Base-by-base conservation (phyloP, 2,888 invertebrate species). In the Deilephila elpenor region DNA sequence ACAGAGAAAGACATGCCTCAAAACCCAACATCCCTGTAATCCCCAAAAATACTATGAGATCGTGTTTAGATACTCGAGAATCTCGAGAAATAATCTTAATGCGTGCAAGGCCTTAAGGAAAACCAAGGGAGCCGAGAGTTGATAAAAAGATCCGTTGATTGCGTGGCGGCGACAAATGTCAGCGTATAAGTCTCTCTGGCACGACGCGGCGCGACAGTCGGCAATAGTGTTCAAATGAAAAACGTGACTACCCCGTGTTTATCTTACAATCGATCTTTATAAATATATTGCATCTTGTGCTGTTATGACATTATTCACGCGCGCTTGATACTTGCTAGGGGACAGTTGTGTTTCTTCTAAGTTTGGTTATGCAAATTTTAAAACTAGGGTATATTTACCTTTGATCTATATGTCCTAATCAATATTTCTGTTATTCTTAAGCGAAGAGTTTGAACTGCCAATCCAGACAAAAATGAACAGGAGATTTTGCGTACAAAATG, bases 121-220 rank as follows among this genome's bases (percentile, higher is more conserved):
- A 56, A 56, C n/a, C n/a, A 56, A 44, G 44, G 44, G 11, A 2
- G 11, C 11, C 44, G 44, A 44, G 44, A 44, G 44, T 44, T 44
- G 84, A 85, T 84, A 86, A 86, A 86, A 86, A 85, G 80, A 83
- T 84, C 82, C 78, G 80, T 85, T 86, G 86, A 87, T 87, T 87
- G 82, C 85, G 79, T 72, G 80, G 76, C 78, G 77, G 80, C 78
- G 88, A 91, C 85, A 87, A 90, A 91, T 89, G 90, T 78, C 77
- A 74, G 78, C 51, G 76, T 83, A 89, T 89, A 83, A 86, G 79
- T 88, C 88, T 85, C 80, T 77, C 79, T 78, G 78, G 56, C 67
- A 14, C 67, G 67, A 14, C 37, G 37, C 34, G 59, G 59, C 34
- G 34, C 76, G 78, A 72, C 74, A 77, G 77, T 74, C 72, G 74